Conservation (phyloP, 2,888 invertebrate genomes). For the Athalia rosae region DNA sequence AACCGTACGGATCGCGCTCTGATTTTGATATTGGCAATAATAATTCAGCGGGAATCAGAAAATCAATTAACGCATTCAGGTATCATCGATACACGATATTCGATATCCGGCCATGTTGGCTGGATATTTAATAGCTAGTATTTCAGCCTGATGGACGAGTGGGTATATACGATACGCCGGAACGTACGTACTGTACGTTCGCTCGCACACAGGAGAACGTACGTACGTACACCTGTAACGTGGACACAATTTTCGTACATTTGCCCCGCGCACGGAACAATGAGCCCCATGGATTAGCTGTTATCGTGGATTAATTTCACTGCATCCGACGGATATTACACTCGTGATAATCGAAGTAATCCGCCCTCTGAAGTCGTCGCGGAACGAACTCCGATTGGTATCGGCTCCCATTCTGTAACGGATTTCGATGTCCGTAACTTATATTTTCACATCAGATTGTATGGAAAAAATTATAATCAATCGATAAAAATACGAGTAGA, state of each 20-base stretch:
- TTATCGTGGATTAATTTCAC: constrained; percentile 41
- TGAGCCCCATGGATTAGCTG: constrained; percentile 33
- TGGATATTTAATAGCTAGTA: constrained; percentile 11
- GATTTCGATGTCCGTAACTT: too few relatives aligned
- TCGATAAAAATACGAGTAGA: too few relatives aligned
- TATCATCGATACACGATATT: not conserved
- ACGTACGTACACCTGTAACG: not conserved
- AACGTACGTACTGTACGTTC: too few relatives aligned
- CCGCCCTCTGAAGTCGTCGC: constrained; percentile 35
- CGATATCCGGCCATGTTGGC: not conserved
- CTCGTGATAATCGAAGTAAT: constrained; percentile 19
- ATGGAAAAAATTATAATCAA: too few relatives aligned
- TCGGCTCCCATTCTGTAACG: constrained; percentile 41
- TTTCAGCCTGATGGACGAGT: not conserved
- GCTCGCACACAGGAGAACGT: too few relatives aligned
- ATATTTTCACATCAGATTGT: too few relatives aligned
- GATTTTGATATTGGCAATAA: too few relatives aligned
- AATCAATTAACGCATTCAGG: not conserved
- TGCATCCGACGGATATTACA: constrained; percentile 43
- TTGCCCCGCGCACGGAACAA: constrained; percentile 26
- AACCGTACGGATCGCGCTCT: too few relatives aligned
- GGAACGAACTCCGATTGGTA: constrained; percentile 41
- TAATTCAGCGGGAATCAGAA: too few relatives aligned
- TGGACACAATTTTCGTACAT: constrained; percentile 28
- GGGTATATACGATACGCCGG: not conserved